phyloP scores from a whole-genome alignment of 1,140 invertebrate species.

The Bombus waltoni region DNA sequence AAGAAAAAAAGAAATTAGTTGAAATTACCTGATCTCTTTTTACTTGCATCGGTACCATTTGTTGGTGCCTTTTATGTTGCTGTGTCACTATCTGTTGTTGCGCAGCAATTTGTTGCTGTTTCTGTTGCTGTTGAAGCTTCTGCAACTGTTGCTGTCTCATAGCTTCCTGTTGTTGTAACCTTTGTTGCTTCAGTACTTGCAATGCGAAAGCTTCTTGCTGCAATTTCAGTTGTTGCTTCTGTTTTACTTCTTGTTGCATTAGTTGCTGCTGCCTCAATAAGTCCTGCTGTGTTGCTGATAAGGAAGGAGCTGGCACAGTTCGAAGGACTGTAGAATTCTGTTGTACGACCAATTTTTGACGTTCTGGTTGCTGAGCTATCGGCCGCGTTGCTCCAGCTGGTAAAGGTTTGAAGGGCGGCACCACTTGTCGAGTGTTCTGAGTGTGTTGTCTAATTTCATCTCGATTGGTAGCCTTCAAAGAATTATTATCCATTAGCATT shows the following conservation, averaged over 20 bases:
- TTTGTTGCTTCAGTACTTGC: slow-evolving; percentile 81
- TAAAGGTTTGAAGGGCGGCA: slow-evolving; percentile 90
- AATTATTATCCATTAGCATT: not conserved
- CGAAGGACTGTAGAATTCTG: slow-evolving; percentile 75
- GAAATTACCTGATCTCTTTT: slow-evolving; percentile 76
- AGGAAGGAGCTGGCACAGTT: slow-evolving; percentile 71
- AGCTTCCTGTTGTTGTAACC: slow-evolving; percentile 79
- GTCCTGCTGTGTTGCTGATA: slow-evolving; percentile 76
- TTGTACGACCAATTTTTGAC: slow-evolving; percentile 78
- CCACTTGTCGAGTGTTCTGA: slow-evolving; percentile 60
- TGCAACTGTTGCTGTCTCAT: slow-evolving; percentile 77
- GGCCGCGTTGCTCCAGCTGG: slow-evolving; percentile 84
- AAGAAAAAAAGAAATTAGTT: not conserved
- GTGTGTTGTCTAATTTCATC: slow-evolving; percentile 55
- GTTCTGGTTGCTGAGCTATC: slow-evolving; percentile 82
- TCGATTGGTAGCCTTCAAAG: slow-evolving; percentile 62
- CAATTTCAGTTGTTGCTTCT: slow-evolving; percentile 72
- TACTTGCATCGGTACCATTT: slow-evolving; percentile 69
- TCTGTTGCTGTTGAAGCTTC: slow-evolving; percentile 64
- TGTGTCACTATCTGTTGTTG: slow-evolving; percentile 75
- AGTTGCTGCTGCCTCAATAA: slow-evolving; percentile 71
- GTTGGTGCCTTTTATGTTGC: slow-evolving; percentile 63
- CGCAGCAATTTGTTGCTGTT: slow-evolving; percentile 68
- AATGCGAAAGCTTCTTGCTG: slow-evolving; percentile 74
- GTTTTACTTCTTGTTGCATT: slow-evolving; percentile 76